Base-by-base conservation (phyloP, 92 coral and sea anemone species). In the Phymanthus crucifer region DNA sequence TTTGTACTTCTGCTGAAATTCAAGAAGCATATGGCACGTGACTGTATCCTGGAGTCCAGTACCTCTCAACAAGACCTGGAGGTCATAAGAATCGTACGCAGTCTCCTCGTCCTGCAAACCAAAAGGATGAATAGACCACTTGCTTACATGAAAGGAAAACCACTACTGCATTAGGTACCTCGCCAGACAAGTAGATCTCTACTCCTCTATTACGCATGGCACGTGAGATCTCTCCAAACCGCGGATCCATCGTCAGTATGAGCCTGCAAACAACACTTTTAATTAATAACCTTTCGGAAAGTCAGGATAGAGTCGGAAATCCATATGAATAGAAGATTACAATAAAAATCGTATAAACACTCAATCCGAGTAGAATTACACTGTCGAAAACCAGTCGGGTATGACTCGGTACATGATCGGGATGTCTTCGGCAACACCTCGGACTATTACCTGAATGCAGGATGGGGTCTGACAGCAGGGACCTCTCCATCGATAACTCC, bases 141-240 rank as follows among this genome's bases (percentile, higher is more conserved):
- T 65, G 7, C n/a, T 3, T 19, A 18, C 26, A 3, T 26, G 70
- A 35, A 33, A 11, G 18, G 18, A 3, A 68, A 14, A 26, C 38
- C 2, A n/a, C n/a, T 32, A 31, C 4, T 29, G 6, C 12, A 14
- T 68, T 1, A 16, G 32, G 18, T 87, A 94, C 98, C 93, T 92
- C 97, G 46, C 97, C 93, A 18, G 83, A 65, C 85, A 95, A 66
- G 89, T 81, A 95, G 54, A 95, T 89, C 81, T 95, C 99, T 13
- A 93, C 94, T 26, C 99, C 99, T 79, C 99, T 89, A 56, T 95
- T 95, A 24, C 99, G 94, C 99, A 95, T 95, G 37, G 99, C 99
- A 31, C 99, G 90, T 67, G 99, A 95, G 38, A 95, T 89, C 71
- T 95, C 99, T 40, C 99, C 99, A 87, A 86, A 94, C 74, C 86